Evolutionary conservation across 2,113 vertebrate genomes (phyloP), one percentile per base, ranked within the genome.

Genomic region (Phylloscopus trochilus): DNA sequence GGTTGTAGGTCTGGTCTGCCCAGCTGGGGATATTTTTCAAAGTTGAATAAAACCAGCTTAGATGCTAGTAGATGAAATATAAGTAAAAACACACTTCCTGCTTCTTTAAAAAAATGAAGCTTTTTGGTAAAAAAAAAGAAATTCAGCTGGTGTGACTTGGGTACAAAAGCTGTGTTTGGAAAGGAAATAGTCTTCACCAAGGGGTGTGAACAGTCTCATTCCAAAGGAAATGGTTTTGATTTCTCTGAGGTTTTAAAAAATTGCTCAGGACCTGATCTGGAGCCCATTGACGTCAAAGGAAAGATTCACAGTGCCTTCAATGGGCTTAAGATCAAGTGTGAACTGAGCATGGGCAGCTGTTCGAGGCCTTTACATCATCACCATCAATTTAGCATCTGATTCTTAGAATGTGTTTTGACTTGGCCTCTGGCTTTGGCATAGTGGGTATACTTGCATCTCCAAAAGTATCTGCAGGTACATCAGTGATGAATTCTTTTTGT

Each of bases 151-250:
- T 18, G 11, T 75, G 89, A 87, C 73, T 93, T 63, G 89, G 11
- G 73, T 68, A 91, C 1, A 23, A 93, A 87, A 81, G 22, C 83
- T 89, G 80, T 80, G 27, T 81, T 95, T 95, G 94, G 92, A 95
- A 90, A 94, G 92, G 95, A 95, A 95, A 96, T 87, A 92, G 83
- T 94, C 86, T 90, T 97, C 60, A 92, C 73, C 35, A 56, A 97
- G 59, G 95, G 73, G 91, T 81, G 86, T 92, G 94, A 93, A 81
- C 68, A 68, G 68, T 63, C 77, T 89, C 15, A 70, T 96, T 96
- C 86, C 89, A 92, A 95, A 75, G 35, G 91, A 97, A 93, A 95
- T 96, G 95, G 95, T 96, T 97, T 96, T 97, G 94, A 97, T 97
- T 97, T 96, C 89, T 89, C 80, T 97, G 96, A 94, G 96, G 96